Percentiles rank a stretch among this genome's conserved stretches.
These are phyloP conservation scores for Ischnus inquisitorius DNA, from an alignment of 2,888 invertebrate species.

Conservation along the genomic window DNA sequence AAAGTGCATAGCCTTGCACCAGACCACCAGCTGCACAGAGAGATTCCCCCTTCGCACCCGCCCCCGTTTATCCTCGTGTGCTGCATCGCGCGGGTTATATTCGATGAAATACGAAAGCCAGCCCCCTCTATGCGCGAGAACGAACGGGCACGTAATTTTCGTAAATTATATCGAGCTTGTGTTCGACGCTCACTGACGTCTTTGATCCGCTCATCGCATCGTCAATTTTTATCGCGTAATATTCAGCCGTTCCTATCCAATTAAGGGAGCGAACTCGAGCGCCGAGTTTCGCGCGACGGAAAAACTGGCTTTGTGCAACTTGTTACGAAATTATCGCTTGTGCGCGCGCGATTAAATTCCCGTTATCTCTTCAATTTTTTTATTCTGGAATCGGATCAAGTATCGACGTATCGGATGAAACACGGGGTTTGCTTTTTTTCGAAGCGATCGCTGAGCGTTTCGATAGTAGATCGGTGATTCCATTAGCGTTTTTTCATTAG, in stretches of 20 bases:
- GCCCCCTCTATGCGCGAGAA: background rate
- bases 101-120: conserved; percentile 9
- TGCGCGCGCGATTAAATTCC: background rate
- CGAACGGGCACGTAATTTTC: conserved; percentile 8
- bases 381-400: no score
- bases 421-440: no score
- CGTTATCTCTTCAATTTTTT: background rate
- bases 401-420: no score
- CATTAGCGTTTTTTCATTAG: background rate
- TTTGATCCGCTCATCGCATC: background rate
- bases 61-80: conserved; percentile 5
- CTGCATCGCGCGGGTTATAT: conserved; percentile 11
- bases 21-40: conserved; percentile 45
- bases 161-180: conserved; percentile 31
- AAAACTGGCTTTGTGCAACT: background rate
- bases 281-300: background rate
- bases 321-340: background rate
- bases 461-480: background rate
- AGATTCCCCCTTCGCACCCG: background rate
- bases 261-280: background rate
- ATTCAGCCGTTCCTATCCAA: background rate
- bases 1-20: conserved; percentile 65
- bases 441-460: background rate
- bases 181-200: background rate
- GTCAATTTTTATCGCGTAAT: background rate